Evolutionary conservation across 2,797 vertebrate species (phyloP).

Genomic region (Eleutherodactylus coqui): DNA sequence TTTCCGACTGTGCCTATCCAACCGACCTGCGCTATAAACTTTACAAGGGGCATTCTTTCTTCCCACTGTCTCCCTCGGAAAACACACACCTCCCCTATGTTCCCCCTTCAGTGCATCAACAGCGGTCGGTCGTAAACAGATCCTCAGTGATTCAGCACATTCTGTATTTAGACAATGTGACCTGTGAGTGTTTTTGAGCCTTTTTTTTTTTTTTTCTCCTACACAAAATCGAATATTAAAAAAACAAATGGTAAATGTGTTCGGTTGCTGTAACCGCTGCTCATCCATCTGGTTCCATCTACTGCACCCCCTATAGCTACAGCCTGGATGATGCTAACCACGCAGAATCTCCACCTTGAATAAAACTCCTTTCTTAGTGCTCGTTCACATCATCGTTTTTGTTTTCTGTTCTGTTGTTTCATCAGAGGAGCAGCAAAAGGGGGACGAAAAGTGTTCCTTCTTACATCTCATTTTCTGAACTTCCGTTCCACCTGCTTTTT

Average conservation of each 20-base stretch:
- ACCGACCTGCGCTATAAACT: not conserved
- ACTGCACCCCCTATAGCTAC: not conserved
- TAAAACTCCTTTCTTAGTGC: too few species aligned
- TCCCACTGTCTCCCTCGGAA: not conserved
- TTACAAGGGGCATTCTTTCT: not conserved
- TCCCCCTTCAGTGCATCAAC: not conserved
- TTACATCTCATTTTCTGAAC: too few species aligned
- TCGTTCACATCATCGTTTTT: too few species aligned
- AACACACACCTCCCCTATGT: not conserved
- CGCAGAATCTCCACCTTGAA: not conserved
- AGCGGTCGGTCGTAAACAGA: not conserved
- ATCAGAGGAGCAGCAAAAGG: too few species aligned
- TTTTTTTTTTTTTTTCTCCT: not conserved
- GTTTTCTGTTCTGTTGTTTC: too few species aligned
- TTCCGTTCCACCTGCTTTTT: too few species aligned
- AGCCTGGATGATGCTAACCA: not conserved
- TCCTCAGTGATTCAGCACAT: slow-evolving; percentile 8
- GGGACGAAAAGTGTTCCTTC: too few species aligned
- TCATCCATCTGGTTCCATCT: too few species aligned
- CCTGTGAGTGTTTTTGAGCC: not conserved
- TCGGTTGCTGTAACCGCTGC: not conserved
- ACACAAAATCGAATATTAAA: too few species aligned
- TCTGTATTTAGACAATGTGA: not conserved
- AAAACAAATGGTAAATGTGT: not conserved
- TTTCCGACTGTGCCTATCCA: not conserved